Evolutionary conservation across 2,797 vertebrate species (phyloP).

Genomic region (Notoglanidium macrostoma): DNA sequence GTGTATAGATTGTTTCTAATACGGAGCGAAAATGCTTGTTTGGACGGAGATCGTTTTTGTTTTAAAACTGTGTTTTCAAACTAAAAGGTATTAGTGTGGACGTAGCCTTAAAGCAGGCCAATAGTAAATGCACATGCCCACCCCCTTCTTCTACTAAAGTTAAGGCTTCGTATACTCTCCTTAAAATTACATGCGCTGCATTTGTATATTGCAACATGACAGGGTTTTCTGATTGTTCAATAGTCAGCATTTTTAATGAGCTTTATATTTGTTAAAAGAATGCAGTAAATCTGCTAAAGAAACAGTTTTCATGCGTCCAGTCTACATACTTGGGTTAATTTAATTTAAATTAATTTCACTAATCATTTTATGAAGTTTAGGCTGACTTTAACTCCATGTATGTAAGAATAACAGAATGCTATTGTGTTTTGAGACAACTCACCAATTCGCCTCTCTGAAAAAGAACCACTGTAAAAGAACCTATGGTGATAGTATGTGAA

Average conservation of each 20-base stretch:
- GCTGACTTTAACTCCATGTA: background rate
- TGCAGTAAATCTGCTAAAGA: background rate
- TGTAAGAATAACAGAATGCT: conserved; percentile 8
- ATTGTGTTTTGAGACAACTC: background rate
- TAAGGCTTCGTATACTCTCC: background rate
- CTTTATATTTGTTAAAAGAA: background rate
- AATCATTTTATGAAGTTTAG: background rate
- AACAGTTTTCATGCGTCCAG: background rate
- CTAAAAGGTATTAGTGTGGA: too few species aligned
- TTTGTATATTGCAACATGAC: background rate
- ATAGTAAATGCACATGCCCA: background rate
- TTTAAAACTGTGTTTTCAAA: too few species aligned
- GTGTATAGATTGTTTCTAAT: too few species aligned
- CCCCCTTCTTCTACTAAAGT: background rate
- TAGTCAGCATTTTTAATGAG: background rate
- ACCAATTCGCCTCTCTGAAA: background rate
- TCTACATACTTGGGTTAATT: background rate
- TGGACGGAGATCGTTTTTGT: too few species aligned
- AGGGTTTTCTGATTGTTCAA: background rate
- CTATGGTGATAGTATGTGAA: background rate
- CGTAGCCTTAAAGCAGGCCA: background rate
- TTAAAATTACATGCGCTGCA: background rate
- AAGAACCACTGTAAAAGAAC: background rate
- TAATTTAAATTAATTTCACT: background rate
- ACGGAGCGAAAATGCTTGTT: too few species aligned